Conservation (phyloP, 2,797 vertebrate species). For the Trichosurus vulpecula region DNA sequence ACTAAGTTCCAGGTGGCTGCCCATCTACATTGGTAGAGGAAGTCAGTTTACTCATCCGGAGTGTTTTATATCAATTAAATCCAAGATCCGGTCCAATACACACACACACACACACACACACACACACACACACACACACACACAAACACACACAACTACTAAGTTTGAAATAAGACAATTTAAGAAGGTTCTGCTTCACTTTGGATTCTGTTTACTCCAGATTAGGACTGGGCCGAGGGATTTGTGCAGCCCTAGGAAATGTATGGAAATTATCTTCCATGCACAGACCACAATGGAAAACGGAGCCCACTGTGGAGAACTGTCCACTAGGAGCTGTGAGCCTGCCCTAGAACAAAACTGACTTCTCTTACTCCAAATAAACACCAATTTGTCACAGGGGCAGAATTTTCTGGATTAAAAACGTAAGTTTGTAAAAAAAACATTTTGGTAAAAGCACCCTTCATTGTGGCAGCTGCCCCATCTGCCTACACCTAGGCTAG, state of each 20-base stretch:
- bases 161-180: neutral
- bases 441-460: neutral
- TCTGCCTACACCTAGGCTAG: neutral
- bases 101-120: neutral
- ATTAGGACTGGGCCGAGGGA: neutral
- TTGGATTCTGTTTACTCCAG: neutral
- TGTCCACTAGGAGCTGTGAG: neutral
- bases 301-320: neutral
- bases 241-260: neutral
- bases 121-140: neutral
- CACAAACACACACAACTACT: too few species aligned
- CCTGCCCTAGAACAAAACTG: neutral
- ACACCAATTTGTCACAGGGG: neutral
- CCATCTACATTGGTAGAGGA: neutral
- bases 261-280: neutral
- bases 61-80: neutral
- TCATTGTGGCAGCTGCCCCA: neutral
- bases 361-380: neutral
- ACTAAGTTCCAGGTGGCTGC: neutral
- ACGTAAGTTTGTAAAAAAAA: neutral
- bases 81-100: neutral
- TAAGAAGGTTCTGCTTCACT: neutral
- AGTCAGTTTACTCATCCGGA: neutral
- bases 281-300: neutral
- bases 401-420: neutral